Evolutionary conservation across 2,113 vertebrate species (phyloP).

Genomic region (Pampusana beccarii): DNA sequence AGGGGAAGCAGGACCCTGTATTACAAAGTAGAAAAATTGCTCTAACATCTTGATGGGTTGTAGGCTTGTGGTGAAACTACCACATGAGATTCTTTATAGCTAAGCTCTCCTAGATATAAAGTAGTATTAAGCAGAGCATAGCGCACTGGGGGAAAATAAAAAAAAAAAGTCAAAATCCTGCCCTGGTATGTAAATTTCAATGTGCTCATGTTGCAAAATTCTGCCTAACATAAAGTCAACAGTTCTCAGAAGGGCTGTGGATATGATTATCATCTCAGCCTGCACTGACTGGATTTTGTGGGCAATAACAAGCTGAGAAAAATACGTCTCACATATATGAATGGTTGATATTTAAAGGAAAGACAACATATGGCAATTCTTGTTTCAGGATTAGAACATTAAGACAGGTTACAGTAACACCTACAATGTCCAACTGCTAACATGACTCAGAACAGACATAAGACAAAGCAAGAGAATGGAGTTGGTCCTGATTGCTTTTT

Average conservation of each 20-base stretch:
- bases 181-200: not conserved
- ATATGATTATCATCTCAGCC: not conserved
- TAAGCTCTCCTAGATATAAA: not conserved
- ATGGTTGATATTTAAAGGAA: slow-evolving; percentile 17
- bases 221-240: not conserved
- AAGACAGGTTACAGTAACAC: not conserved
- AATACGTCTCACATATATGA: not conserved
- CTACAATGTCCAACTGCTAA: not conserved
- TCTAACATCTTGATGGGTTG: not conserved
- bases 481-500: not conserved
- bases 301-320: not conserved
- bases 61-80: not conserved
- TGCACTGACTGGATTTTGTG: not conserved
- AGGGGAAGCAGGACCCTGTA: not conserved
- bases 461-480: not conserved
- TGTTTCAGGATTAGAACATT: not conserved
- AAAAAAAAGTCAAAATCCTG: not conserved
- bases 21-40: not conserved
- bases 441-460: not conserved
- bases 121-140: not conserved
- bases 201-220: not conserved
- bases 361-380: not conserved
- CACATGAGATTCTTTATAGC: not conserved
- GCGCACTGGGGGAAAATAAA: not conserved
- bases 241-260: not conserved